Evolutionary conservation across 1,140 invertebrate species (phyloP), one percentile per base, ranked within the genome.

Genomic region (Gonatopus flavifemur): DNA sequence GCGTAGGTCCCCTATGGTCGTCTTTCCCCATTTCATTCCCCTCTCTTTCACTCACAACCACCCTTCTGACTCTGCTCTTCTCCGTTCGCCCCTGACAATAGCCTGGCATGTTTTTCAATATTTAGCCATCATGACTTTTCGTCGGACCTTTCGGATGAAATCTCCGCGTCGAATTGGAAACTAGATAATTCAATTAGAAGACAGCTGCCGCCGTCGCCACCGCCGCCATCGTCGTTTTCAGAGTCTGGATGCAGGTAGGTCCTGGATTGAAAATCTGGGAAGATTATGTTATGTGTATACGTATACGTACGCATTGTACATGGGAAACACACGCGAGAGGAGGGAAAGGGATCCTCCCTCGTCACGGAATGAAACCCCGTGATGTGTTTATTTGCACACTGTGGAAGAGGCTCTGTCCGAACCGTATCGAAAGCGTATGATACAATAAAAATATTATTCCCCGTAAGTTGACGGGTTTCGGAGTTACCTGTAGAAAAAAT

Each of bases 61-160:
- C 40, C n/a, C 43, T 45, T 33, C 19, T n/a, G 10, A 39, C 2
- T 25, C 20, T 30, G 42, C 35, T 21, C 24, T 16, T 47, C 49
- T 30, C 53, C 49, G n/a, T n/a, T n/a, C n/a, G n/a, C 52, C 46
- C 37, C 50, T 57, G 57, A 73, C 69, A 70, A 73, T 69, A 51
- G 59, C 59, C 59, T 65, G 71, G 65, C 72, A 74, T 77, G 73
- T 77, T 77, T 76, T 70, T 77, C 73, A 77, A 77, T 75, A 77
- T 77, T 77, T 76, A 77, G 73, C 74, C 72, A 76, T 77, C 72
- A 74, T 75, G 74, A 75, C 72, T 77, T 75, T 73, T 75, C 71
- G 72, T 64, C 72, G 70, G 66, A 47, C 55, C 64, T 69, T 68
- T 68, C 57, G 62, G 30, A 30, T 55, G 49, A 71, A 77, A 76